Percentiles rank a stretch among this genome's conserved stretches.
Conservation (phyloP, 2,113 vertebrate species). For the Diadophis punctatus region DNA sequence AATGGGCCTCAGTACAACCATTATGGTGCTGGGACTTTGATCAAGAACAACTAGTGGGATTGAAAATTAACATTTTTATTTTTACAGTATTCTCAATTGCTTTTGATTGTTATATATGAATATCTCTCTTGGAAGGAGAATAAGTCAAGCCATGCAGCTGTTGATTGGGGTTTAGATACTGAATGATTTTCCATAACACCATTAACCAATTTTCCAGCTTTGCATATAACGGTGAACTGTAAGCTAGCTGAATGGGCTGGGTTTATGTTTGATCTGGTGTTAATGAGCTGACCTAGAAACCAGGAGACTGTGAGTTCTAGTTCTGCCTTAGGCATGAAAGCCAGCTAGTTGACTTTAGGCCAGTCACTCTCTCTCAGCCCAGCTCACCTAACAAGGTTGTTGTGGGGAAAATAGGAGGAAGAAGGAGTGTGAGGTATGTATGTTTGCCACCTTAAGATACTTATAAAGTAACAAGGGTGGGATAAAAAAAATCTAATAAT, state of each 20-base stretch:
- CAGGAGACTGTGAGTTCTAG: not conserved
- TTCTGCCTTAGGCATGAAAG: not conserved
- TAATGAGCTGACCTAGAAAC: not conserved
- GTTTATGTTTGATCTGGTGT: not conserved
- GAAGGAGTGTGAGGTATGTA: not conserved
- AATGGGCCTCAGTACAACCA: not conserved
- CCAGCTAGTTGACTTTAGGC: not conserved
- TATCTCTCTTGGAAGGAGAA: not conserved
- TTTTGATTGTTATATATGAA: not conserved
- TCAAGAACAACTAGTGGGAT: not conserved
- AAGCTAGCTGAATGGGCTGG: not conserved
- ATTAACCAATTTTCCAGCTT: not conserved
- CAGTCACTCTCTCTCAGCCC: not conserved
- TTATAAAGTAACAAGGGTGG: not conserved
- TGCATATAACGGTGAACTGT: not conserved
- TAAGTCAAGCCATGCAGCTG: not conserved
- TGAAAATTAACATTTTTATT: not conserved
- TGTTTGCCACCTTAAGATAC: not conserved
- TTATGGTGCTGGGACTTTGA: constrained; percentile 19
- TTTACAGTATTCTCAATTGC: not conserved
- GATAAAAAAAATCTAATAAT: not conserved
- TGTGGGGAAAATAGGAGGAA: not conserved
- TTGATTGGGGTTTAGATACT: not conserved
- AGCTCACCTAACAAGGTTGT: not conserved
- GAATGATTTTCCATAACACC: not conserved